Evolutionary conservation across 2,888 invertebrate species (phyloP).

Genomic region (Exocentrus adspersus): DNA sequence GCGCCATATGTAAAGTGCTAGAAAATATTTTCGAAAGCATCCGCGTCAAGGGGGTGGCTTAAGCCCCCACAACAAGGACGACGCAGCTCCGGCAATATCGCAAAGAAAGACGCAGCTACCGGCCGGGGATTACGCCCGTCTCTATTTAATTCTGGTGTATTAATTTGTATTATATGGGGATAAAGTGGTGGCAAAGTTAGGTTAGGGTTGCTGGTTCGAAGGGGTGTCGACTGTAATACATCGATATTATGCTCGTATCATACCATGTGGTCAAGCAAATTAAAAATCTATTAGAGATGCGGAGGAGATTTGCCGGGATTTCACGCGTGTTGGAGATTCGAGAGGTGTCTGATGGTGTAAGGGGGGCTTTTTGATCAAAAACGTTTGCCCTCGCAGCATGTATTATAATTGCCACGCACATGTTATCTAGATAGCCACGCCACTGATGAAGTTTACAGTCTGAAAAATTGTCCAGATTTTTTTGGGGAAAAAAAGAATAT

Average conservation of each 20-base stretch:
- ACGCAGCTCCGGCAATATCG: background rate
- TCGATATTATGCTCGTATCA: conserved; percentile 53
- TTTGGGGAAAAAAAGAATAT: too few species aligned
- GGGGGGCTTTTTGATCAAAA: too few species aligned
- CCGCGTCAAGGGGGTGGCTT: too few species aligned
- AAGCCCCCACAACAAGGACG: conserved; percentile 32
- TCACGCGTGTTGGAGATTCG: conserved; percentile 42
- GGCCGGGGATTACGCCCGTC: conserved; percentile 57
- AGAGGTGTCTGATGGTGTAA: conserved; percentile 18
- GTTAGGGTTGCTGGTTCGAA: conserved; percentile 47
- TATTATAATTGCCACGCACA: conserved; percentile 5
- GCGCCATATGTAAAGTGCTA: conserved; percentile 59
- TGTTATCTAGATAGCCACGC: too few species aligned
- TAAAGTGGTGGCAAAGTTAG: conserved; percentile 61
- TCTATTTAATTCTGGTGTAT: conserved; percentile 62
- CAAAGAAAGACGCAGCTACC: conserved; percentile 34
- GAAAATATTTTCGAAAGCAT: conserved; percentile 51
- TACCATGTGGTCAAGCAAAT: conserved; percentile 63
- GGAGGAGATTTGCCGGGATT: conserved; percentile 47
- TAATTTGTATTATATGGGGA: conserved; percentile 63
- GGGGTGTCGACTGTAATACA: conserved; percentile 49
- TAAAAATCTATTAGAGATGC: conserved; percentile 61
- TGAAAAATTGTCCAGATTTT: too few species aligned
- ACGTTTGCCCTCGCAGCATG: too few species aligned
- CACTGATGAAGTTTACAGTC: too few species aligned